Evolutionary conservation across 2,113 vertebrate species (phyloP), one percentile per base, ranked within the genome.

Genomic region (Delphinapterus leucas): DNA sequence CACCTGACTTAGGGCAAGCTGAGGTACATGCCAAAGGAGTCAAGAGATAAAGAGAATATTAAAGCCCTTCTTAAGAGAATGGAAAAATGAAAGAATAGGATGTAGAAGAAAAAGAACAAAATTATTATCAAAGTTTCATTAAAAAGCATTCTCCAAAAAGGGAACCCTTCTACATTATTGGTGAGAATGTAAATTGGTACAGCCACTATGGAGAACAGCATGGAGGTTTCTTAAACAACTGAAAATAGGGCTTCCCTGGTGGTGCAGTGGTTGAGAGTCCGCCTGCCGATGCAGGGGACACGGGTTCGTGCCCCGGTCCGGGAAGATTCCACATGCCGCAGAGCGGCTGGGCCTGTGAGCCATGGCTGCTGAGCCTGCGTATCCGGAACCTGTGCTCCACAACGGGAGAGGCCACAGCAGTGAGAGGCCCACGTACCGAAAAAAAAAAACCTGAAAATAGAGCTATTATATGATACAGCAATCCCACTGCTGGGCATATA

Each of bases 71-170:
- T 21, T 20, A 80, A 47, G 65, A 92, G 17, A 83, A 83, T 81
- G 73, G 28, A 55, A 44, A 73, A 85, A 49, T 3, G 6, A 60
- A 71, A 73, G 13, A 60, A 25, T 7, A 61, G 10, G 31, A 33
- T 2, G 11, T 70, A 65, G 44, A 96, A 65, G n/a, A 67, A 15
- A 71, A 88, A 88, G 4, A 84, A 74, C 2, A 67, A 14, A 68
- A 33, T n/a, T 77, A 95, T 67, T 82, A 38, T 23, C 20, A 74
- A 83, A 93, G 18, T 91, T 58, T 71, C 28, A 61, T 61, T 49
- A 80, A 73, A 91, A 81, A 79, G 5, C 13, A 76, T 55, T 92
- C 28, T 93, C 38, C 61, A n/a, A 89, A 61, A 49, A 33, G 74
- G 8, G 9, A 33, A 49, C 74, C 17, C 17, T 77, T 44, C 28